Evolutionary conservation across 1,140 invertebrate genomes (phyloP), one percentile per base, ranked within the genome.

Genomic region (Euschistus heros): DNA sequence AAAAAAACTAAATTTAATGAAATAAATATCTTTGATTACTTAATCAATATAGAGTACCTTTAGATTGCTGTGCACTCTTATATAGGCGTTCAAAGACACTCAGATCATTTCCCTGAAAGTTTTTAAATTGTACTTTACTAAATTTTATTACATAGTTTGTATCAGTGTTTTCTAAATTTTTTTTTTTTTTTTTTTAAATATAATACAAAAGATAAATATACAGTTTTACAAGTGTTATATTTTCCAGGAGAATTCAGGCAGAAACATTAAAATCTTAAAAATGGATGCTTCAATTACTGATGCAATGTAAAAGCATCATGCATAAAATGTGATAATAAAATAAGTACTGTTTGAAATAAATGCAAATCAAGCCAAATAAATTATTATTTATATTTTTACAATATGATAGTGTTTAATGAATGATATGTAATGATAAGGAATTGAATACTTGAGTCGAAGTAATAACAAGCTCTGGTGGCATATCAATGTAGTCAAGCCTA

Each of bases 401-500:
- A 30, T 30, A 30, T 30, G 27, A 30, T 47, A 17, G 18, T 47
- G 46, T 17, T 47, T 47, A 17, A 47, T 47, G 14, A 15, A 47
- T 17, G 13, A 18, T 20, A 27, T 30, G 22, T 60, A 33, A 66
- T 62, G 66, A 70, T 68, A 44, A 70, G 59, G 27, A 42, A 59
- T 20, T 20, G 33, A 60, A 66, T 59, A 66, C 68, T 47, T 67
- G 68, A 57, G 78, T 78, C 63, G 74, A 76, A 60, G 79, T 76
- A 47, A 81, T 78, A 73, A 77, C 80, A 14, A 81, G 72, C 73
- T 81, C 80, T 37, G 79, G 80, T 42, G 80, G 80, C 80, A 81
- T 81, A 70, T 78, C 76, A 69, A 78, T 78, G 71, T 76, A 78
- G 27, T 54, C 52, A 54, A 54, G n/a, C 22, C 52, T 54, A 60